Conservation (phyloP, 2,797 vertebrate genomes). For the Scleropages formosus region DNA sequence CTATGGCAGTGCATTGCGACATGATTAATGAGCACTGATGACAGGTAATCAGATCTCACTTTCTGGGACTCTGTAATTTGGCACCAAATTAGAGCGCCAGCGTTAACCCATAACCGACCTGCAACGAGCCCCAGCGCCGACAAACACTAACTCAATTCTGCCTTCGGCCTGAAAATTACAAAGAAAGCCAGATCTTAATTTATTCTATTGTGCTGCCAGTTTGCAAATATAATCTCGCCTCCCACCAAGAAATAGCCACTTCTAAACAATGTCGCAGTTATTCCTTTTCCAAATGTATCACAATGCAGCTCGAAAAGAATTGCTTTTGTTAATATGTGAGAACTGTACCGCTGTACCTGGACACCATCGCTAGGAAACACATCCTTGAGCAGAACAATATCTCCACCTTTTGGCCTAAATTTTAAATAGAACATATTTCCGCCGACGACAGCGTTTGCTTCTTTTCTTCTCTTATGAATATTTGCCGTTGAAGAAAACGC, state of each 20-base stretch:
- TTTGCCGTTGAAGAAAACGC: no score
- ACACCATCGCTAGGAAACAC: not conserved
- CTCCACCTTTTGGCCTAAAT: constrained; percentile 16
- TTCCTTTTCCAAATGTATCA: not conserved
- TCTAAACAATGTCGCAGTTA: not conserved
- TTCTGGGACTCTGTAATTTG: constrained; percentile 13
- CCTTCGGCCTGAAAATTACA: constrained; percentile 18
- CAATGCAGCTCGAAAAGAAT: constrained; percentile 2
- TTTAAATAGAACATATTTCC: not conserved
- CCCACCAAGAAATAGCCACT: not conserved
- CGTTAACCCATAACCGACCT: constrained; percentile 23
- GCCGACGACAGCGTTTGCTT: not conserved
- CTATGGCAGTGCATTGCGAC: not conserved
- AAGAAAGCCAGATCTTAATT: constrained; percentile 16
- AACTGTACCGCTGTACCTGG: not conserved
- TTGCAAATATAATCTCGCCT: not conserved
- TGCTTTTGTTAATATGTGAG: not conserved
- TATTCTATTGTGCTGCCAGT: constrained; percentile 1
- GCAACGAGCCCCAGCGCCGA: constrained; percentile 12
- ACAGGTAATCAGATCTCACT: constrained; percentile 18
- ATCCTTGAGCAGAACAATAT: not conserved
- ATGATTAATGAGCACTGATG: constrained; percentile 25
- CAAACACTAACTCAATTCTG: not conserved
- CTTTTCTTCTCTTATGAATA: not conserved
- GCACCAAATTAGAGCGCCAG: constrained; percentile 16